Evolutionary conservation across 1,140 invertebrate species (phyloP).

Genomic region (Rhyzopertha dominica): DNA sequence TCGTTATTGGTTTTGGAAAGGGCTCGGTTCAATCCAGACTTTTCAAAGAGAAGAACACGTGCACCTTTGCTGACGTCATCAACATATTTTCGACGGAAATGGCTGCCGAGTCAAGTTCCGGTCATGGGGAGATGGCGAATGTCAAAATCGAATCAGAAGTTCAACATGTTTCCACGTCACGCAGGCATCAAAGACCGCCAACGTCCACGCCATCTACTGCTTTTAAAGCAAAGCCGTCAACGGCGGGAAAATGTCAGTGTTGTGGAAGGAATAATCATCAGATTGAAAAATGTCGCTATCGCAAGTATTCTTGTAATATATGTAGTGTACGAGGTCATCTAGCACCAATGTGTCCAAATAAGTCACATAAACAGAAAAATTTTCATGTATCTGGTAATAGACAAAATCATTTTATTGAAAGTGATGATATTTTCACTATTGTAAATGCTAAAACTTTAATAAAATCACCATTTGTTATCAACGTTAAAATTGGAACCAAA

Average conservation of each 20-base stretch:
- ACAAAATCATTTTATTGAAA: slow-evolving; percentile 11
- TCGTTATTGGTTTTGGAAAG: slow-evolving; percentile 8
- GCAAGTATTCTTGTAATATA: too few species aligned
- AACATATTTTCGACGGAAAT: not conserved
- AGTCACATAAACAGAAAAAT: slow-evolving; percentile 3
- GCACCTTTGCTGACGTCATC: slow-evolving; percentile 1
- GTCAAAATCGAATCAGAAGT: not conserved
- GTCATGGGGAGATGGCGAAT: not conserved
- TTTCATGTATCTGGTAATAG: not conserved
- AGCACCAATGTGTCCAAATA: slow-evolving; percentile 3
- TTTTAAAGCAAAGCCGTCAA: not conserved
- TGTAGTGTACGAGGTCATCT: not conserved
- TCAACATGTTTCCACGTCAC: slow-evolving; percentile 3
- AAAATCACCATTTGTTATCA: slow-evolving; percentile 4
- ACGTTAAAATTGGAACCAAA: slow-evolving; percentile 2
- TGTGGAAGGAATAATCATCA: slow-evolving; percentile 4
- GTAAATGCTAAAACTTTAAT: slow-evolving; percentile 5
- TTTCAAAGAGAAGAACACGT: slow-evolving; percentile 3
- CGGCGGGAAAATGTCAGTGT: not conserved
- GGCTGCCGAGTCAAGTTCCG: not conserved
- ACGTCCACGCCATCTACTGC: not conserved
- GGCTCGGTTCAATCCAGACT: not conserved
- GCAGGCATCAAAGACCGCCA: not conserved
- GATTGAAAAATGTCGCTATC: too few species aligned
- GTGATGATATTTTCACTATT: slow-evolving; percentile 2